Evolutionary conservation across 1,140 invertebrate species (phyloP).

Genomic region (Brachystomella parvula): DNA sequence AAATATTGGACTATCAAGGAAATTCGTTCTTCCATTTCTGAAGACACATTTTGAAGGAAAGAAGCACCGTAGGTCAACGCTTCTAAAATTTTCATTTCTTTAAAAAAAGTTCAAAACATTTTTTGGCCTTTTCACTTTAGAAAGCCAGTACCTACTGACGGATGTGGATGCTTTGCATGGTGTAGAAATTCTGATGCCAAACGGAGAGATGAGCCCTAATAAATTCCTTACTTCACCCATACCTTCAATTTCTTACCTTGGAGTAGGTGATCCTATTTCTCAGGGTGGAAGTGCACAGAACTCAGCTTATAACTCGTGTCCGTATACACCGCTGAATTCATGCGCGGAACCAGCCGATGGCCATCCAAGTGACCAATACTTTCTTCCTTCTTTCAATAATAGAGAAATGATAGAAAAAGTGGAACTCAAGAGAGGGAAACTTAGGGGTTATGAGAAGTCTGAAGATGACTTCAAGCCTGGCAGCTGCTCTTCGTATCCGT

Average conservation of each 20-base stretch:
- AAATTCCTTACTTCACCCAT: slow-evolving; percentile 19
- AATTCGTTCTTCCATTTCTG: slow-evolving; percentile 38
- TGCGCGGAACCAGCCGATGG: slow-evolving; percentile 38
- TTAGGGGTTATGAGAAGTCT: slow-evolving; percentile 39
- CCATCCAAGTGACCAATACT: slow-evolving; percentile 26
- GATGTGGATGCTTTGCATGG: slow-evolving; percentile 34
- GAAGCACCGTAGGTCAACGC: slow-evolving; percentile 30
- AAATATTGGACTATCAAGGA: slow-evolving; percentile 30
- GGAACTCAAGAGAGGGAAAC: slow-evolving; percentile 39
- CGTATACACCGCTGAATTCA: slow-evolving; percentile 42
- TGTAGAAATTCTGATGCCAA: slow-evolving; percentile 32
- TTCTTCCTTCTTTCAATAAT: slow-evolving; percentile 42
- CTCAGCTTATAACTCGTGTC: slow-evolving; percentile 41
- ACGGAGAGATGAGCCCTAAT: slow-evolving; percentile 37
- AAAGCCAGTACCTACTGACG: not conserved
- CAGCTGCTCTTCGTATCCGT: slow-evolving; percentile 37
- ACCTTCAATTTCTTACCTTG: slow-evolving; percentile 37
- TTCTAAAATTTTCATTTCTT: slow-evolving; percentile 3
- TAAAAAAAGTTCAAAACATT: not conserved
- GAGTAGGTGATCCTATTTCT: slow-evolving; percentile 35
- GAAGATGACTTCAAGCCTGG: slow-evolving; percentile 32
- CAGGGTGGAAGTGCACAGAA: slow-evolving; percentile 38
- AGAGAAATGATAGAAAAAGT: slow-evolving; percentile 43
- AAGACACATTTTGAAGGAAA: slow-evolving; percentile 32
- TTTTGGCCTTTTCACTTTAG: not conserved